phyloP scores from a whole-genome alignment of 2,888 invertebrate species.

The Agriotes lineatus region DNA sequence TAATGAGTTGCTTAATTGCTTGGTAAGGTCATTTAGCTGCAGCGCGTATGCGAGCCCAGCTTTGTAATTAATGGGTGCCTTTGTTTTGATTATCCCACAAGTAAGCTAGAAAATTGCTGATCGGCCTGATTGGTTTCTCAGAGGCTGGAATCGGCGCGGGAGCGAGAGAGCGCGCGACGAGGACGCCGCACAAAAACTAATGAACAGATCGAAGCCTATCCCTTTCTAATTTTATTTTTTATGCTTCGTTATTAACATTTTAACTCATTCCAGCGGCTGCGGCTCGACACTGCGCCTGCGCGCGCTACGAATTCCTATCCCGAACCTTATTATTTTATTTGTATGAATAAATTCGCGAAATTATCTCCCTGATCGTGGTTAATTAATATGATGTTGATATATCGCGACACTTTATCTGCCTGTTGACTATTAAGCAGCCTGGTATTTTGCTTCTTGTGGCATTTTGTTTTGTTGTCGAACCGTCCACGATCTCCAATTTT shows the following conservation, averaged over 20 bases:
- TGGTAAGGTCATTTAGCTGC: constrained; percentile 58
- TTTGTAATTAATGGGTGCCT: constrained; percentile 64
- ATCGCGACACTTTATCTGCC: constrained; percentile 24
- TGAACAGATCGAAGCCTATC: constrained; percentile 60
- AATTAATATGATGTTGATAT: constrained; percentile 57
- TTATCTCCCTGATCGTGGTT: constrained; percentile 52
- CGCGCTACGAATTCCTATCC: constrained; percentile 17
- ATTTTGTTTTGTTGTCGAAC: neutral
- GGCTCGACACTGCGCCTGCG: constrained; percentile 19
- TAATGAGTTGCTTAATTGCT: constrained; percentile 64
- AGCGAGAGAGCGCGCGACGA: constrained; percentile 38
- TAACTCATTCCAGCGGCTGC: constrained; percentile 55
- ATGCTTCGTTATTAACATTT: constrained; percentile 60
- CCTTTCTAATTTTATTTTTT: constrained; percentile 58
- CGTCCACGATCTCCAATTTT: too few species aligned
- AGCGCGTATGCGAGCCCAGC: constrained; percentile 57
- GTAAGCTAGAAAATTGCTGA: constrained; percentile 63
- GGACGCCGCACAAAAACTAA: constrained; percentile 57
- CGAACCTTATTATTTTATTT: constrained; percentile 28
- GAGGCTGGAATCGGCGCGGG: constrained; percentile 46
- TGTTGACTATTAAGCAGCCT: constrained; percentile 18
- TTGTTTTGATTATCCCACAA: constrained; percentile 64
- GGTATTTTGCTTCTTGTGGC: neutral
- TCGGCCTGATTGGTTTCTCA: constrained; percentile 63
- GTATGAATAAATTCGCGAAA: constrained; percentile 53